Evolutionary conservation across 2,888 invertebrate species (phyloP).

Genomic region (Ochropleura plecta): DNA sequence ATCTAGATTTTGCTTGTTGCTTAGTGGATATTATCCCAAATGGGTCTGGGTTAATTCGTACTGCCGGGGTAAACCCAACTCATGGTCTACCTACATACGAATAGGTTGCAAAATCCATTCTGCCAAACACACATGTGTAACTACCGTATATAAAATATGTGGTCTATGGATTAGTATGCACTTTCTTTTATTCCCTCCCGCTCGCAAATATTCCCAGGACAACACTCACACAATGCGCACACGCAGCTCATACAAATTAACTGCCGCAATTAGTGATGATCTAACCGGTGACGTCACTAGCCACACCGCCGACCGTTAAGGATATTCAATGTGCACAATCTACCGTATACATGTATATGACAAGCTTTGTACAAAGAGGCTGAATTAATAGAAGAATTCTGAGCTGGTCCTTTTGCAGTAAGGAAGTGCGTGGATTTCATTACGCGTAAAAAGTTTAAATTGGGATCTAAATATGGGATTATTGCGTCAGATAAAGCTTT

Average conservation of each 20-base stretch:
- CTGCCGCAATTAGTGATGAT: slow-evolving; percentile 70
- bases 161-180: background rate
- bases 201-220: slow-evolving; percentile 46
- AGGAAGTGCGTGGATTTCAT: slow-evolving; percentile 40
- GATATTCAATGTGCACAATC: slow-evolving; percentile 53
- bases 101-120: background rate
- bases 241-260: slow-evolving; percentile 60
- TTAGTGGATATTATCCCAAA: background rate
- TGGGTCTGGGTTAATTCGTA: background rate
- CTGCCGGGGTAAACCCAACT: background rate
- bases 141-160: too few species aligned
- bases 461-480: slow-evolving; percentile 46
- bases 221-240: slow-evolving; percentile 25
- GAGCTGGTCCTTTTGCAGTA: slow-evolving; percentile 34
- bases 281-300: slow-evolving; percentile 67
- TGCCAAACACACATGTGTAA: too few species aligned
- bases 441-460: slow-evolving; percentile 14
- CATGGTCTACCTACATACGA: background rate
- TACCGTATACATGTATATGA: slow-evolving; percentile 28
- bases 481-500: slow-evolving; percentile 44
- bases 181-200: slow-evolving; percentile 25
- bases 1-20: background rate
- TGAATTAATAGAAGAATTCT: slow-evolving; percentile 29
- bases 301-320: slow-evolving; percentile 46
- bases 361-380: slow-evolving; percentile 35